Conservation (phyloP, 2,113 vertebrate genomes). For the Progne subis region DNA sequence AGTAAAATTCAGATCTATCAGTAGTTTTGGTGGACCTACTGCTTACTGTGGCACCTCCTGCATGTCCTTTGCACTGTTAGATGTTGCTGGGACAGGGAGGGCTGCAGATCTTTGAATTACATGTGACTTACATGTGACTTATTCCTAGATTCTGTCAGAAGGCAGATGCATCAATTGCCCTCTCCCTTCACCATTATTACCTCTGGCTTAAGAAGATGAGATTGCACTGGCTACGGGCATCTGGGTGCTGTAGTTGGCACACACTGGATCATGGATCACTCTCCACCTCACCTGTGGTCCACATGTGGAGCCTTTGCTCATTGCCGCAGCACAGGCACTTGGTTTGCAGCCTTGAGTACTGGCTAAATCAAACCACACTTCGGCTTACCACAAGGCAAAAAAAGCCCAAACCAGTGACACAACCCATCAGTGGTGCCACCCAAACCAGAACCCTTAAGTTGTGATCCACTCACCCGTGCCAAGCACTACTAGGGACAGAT, state of each 20-base stretch:
- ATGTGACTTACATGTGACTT: neutral
- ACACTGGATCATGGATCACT: neutral
- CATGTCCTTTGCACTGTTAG: rapidly evolving
- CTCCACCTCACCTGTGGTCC: rapidly evolving
- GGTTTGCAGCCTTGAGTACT: rapidly evolving
- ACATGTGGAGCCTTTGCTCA: neutral
- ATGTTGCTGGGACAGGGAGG: neutral
- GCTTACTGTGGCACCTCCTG: neutral
- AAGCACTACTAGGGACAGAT: neutral
- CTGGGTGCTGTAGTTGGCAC: neutral
- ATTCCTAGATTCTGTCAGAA: neutral
- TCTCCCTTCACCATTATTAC: neutral
- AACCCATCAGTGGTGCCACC: neutral
- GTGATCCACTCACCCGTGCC: neutral
- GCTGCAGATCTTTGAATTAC: neutral
- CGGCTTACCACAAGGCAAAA: neutral
- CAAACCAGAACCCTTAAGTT: neutral
- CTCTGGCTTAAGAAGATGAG: neutral
- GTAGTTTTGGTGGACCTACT: neutral
- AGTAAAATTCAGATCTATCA: neutral
- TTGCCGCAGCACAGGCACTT: rapidly evolving
- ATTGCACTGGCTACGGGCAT: neutral
- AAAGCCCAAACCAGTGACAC: neutral
- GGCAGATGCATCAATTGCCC: neutral
- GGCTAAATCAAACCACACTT: neutral